Evolutionary conservation across 1,140 invertebrate genomes (phyloP).

Genomic region (Cotesia chilonis): DNA sequence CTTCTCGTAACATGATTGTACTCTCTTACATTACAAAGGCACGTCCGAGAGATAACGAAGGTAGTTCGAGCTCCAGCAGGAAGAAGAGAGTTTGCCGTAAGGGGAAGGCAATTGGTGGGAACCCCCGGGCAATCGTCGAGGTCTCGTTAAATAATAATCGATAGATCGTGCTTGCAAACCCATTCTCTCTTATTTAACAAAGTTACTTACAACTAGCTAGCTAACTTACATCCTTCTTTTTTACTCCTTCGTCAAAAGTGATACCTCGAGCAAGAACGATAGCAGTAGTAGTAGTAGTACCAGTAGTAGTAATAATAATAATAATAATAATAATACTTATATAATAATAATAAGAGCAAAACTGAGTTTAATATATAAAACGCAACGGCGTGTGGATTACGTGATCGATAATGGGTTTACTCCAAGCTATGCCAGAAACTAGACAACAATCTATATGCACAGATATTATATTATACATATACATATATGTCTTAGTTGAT

Average conservation of each 20-base stretch:
- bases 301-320: too few relatives aligned
- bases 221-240: too few relatives aligned
- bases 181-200: constrained; percentile 10
- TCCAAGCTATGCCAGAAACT: too few relatives aligned
- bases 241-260: neutral
- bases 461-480: too few relatives aligned
- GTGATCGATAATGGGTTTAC: constrained; percentile 31
- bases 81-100: constrained; percentile 22
- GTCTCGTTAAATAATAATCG: constrained; percentile 35
- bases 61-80: constrained; percentile 5
- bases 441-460: too few relatives aligned
- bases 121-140: constrained; percentile 25
- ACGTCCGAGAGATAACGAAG: constrained; percentile 32
- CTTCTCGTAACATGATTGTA: neutral
- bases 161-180: constrained; percentile 27
- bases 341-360: too few relatives aligned
- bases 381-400: constrained; percentile 18
- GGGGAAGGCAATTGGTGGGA: constrained; percentile 30
- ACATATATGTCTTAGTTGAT: too few relatives aligned
- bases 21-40: constrained; percentile 9
- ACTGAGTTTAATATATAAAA: constrained; percentile 15
- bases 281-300: too few relatives aligned
- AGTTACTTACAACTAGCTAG: neutral
- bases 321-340: too few relatives aligned
- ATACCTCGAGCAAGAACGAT: neutral